Evolutionary conservation across 92 coral and sea anemone species (phyloP).

Genomic region (Porites lobata): DNA sequence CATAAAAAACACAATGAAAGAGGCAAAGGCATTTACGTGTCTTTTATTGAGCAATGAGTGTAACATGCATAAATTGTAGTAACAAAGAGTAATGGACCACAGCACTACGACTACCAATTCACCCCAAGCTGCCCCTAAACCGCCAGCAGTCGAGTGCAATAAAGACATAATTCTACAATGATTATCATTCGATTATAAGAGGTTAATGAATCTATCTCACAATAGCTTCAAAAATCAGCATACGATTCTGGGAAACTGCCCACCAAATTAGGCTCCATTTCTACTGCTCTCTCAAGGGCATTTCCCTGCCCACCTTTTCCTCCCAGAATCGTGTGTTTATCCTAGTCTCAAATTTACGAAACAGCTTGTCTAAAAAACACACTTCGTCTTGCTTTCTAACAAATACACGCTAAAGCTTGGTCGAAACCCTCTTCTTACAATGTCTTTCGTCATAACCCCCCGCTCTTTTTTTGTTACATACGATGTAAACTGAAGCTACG

Average conservation of each 20-base stretch:
- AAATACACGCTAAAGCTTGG: too few relatives aligned
- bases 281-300: too few relatives aligned
- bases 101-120: neutral
- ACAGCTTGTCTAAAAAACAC: too few relatives aligned
- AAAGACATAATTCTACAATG: neutral
- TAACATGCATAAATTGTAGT: slow-evolving; percentile 24
- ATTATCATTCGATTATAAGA: neutral
- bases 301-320: too few relatives aligned
- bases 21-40: slow-evolving; percentile 10
- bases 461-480: neutral
- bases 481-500: neutral
- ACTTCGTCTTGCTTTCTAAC: too few relatives aligned
- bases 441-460: too few relatives aligned
- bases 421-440: neutral
- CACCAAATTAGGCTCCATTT: neutral
- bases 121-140: slow-evolving; percentile 3
- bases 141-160: slow-evolving; percentile 40
- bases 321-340: too few relatives aligned
- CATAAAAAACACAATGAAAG: neutral
- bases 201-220: neutral
- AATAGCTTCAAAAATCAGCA: neutral
- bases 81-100: slow-evolving; percentile 11
- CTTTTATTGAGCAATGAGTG: slow-evolving; percentile 40
- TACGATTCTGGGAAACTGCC: too few relatives aligned
- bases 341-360: too few relatives aligned